Evolutionary conservation across 2,797 vertebrate genomes (phyloP).

Genomic region (Danio aesculapii): DNA sequence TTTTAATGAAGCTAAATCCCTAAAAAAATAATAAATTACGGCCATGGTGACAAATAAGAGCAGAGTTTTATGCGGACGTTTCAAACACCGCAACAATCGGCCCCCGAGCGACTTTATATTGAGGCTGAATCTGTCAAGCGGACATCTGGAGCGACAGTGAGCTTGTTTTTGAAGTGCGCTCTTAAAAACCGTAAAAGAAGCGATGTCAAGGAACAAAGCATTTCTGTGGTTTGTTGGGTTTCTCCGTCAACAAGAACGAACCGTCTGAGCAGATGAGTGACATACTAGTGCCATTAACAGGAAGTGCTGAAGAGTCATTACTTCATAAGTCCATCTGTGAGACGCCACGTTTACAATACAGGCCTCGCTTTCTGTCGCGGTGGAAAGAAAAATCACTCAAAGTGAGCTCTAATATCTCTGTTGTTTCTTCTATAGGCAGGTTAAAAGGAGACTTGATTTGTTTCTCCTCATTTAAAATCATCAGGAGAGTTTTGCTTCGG

Average conservation of each 20-base stretch:
- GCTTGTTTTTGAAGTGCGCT: slow-evolving; percentile 78
- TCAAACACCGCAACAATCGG: slow-evolving; percentile 74
- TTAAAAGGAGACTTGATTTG: not conserved
- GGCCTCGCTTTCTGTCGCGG: not conserved
- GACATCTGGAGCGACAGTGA: slow-evolving; percentile 83
- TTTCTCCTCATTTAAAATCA: no score
- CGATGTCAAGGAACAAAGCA: slow-evolving; percentile 81
- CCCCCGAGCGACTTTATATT: slow-evolving; percentile 73
- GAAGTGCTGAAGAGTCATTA: slow-evolving; percentile 31
- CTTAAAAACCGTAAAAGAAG: slow-evolving; percentile 74
- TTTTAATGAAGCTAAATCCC: slow-evolving; percentile 80
- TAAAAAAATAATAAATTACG: slow-evolving; percentile 73
- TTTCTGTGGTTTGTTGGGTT: slow-evolving; percentile 78
- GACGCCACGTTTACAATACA: slow-evolving; percentile 31
- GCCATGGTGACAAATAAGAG: slow-evolving; percentile 77
- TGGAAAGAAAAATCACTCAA: not conserved
- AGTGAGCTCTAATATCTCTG: not conserved
- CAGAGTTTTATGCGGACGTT: slow-evolving; percentile 79
- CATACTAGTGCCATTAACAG: slow-evolving; percentile 40
- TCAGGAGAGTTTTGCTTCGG: not conserved
- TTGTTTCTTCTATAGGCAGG: not conserved
- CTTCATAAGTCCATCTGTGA: slow-evolving; percentile 34
- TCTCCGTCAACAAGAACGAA: slow-evolving; percentile 75
- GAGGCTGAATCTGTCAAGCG: slow-evolving; percentile 79
- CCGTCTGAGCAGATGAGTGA: slow-evolving; percentile 60